Evolutionary conservation across 2,113 vertebrate species (phyloP), one percentile per base, ranked within the genome.

Genomic region (Struthidea cinerea): DNA sequence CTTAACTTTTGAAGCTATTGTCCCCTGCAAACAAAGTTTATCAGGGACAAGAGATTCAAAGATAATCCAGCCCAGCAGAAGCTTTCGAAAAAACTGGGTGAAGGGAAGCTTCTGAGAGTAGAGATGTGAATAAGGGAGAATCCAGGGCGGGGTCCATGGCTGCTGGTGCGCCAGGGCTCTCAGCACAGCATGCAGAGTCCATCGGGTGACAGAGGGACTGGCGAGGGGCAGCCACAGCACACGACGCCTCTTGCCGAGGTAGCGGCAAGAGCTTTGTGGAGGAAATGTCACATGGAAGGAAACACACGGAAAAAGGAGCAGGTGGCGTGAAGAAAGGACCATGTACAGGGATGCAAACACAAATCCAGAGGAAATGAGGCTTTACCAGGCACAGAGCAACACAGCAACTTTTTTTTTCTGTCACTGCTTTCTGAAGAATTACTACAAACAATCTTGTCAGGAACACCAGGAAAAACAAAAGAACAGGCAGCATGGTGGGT

Each of bases 171-270:
- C 9, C 60, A 28, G 68, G 49, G 67, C 71, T 55, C 69, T 30
- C 28, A 61, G 63, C 67, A 69, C 53, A 69, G 82, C 83, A 90
- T 67, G 88, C 89, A 74, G 73, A 6, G 82, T 5, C 60, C 7
- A 0, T 7, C 0, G 0, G 32, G 24, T 9, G 41, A 56, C 21
- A 1, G 33, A 1, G 26, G 33, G 17, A 69, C 13, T 3, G 65
- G 56, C 32, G 49, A 35, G 61, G 73, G 71, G 46, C 30, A 82
- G 59, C 67, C 77, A 65, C 57, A 41, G 71, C 33, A 69, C 78
- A 35, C 0, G 2, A 7, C 2, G 2, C 37, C 80, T 74, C 84
- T 70, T 70, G 87, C 65, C 3, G 1, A 73, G 53, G 69, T 30
- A 37, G 39, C 2, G 24, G 81, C 81, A 89, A 87, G 79, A 69